Base-by-base conservation (phyloP, 1,140 invertebrate species). In the Drosophila murphyi region DNA sequence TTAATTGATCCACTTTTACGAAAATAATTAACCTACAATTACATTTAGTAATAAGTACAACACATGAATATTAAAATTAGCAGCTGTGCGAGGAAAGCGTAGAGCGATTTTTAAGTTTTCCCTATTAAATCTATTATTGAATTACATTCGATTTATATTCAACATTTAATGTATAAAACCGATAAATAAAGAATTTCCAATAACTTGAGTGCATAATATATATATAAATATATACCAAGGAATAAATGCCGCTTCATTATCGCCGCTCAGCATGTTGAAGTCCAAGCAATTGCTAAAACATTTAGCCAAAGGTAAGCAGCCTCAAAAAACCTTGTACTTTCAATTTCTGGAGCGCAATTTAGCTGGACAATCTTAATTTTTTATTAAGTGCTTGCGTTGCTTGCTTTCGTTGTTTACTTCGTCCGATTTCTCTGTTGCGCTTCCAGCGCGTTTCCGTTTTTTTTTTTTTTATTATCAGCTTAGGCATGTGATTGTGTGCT, bases 231-330 rank as follows among this genome's bases (percentile, higher is more conserved):
- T 20, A 20, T 20, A 20, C 20, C 20, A 20, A 20, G 20, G 1
- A 20, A 71, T 56, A 61, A 82, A 87, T 82, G 76, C 51, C 41
- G 31, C 45, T 78, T 62, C 34, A 59, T 72, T 39, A 29, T 8
- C 31, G 28, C 54, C 62, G 59, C 10, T 43, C 61, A 80, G 59
- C 59, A 91, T 91, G 90, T 90, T 91, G 37, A 91, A 91, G 61
- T 81, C 89, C 59, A 90, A 79, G 65, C 75, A 82, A 54, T 74
- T 91, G 54, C 52, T 89, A 34, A 76, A 87, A 59, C 75, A 83
- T 57, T 81, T 87, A 74, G 74, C 78, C 7, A 90, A 82, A 87
- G 89, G 90, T 91, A 87, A 91, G 69, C 20, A 43, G 35, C 10
- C 10, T 4, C 32, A 29, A 4, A 6, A n/a, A 5, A 12, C 37